Evolutionary conservation across 2,797 vertebrate species (phyloP).

Genomic region (Huso huso): DNA sequence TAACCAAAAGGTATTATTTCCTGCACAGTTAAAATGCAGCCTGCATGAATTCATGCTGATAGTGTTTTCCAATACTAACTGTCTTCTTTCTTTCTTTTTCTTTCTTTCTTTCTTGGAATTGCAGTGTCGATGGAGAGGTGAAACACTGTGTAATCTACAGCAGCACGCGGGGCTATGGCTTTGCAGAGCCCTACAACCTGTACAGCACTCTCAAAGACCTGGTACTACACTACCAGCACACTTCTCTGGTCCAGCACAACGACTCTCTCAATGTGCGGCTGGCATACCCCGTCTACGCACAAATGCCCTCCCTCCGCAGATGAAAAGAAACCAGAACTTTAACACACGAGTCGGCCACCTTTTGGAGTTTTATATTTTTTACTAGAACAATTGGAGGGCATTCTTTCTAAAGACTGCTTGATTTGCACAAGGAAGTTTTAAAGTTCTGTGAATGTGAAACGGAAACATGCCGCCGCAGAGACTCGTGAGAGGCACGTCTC

Average conservation of each 20-base stretch:
- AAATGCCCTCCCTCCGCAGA: slow-evolving; percentile 84
- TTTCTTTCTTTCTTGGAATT: slow-evolving; percentile 13
- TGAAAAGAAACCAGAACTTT: slow-evolving; percentile 58
- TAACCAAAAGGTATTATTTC: no score
- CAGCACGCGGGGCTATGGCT: slow-evolving; percentile 85
- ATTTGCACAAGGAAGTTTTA: slow-evolving; percentile 98
- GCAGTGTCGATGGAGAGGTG: slow-evolving; percentile 84
- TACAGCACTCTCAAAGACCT: slow-evolving; percentile 91
- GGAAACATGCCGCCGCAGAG: slow-evolving; percentile 50
- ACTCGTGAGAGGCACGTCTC: slow-evolving; percentile 48
- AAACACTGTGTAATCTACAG: slow-evolving; percentile 96
- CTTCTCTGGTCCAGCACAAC: slow-evolving; percentile 92
- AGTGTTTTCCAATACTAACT: neutral
- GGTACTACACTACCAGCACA: slow-evolving; percentile 92
- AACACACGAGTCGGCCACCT: slow-evolving; percentile 63
- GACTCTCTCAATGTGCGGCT: slow-evolving; percentile 91
- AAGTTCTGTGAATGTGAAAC: slow-evolving; percentile 94
- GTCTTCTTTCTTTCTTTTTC: no score
- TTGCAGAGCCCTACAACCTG: slow-evolving; percentile 91
- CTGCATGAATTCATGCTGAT: neutral
- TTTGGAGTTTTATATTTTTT: slow-evolving; percentile 78
- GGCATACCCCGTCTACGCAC: slow-evolving; percentile 84
- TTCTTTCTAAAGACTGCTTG: slow-evolving; percentile 98
- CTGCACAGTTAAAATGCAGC: no score
- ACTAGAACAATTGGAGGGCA: slow-evolving; percentile 86